Conservation (phyloP, 2,797 vertebrate species). For the Peromyscus aztecus region DNA sequence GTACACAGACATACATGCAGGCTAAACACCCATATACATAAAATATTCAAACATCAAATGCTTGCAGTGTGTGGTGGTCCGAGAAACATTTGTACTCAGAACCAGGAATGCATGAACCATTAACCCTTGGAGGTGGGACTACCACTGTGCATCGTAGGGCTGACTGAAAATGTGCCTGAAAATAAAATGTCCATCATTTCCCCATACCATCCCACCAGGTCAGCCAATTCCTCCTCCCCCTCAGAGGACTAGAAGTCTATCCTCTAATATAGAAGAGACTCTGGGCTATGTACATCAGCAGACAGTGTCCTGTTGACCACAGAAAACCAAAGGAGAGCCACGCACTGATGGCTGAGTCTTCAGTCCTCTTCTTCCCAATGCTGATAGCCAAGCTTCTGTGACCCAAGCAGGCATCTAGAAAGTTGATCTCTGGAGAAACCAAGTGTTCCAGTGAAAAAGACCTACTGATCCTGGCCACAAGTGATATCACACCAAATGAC, state of each 20-base stretch:
- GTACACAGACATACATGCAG: not conserved
- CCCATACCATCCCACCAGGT: not conserved
- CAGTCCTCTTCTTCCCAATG: too few species aligned
- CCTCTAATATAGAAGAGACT: not conserved
- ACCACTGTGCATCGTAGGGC: not conserved
- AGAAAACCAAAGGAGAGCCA: slow-evolving; percentile 15
- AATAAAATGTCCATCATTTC: slow-evolving; percentile 11
- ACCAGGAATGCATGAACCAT: not conserved
- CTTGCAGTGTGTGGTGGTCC: too few species aligned
- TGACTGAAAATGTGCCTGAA: not conserved
- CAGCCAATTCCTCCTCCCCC: not conserved
- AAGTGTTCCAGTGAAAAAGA: not conserved
- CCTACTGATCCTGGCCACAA: not conserved
- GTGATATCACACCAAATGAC: not conserved
- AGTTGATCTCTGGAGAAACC: not conserved
- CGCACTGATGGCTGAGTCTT: not conserved
- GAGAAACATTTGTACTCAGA: not conserved
- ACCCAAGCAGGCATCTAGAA: not conserved
- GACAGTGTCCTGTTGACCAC: not conserved
- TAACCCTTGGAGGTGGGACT: not conserved
- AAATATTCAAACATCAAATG: not conserved
- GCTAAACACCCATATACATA: not conserved
- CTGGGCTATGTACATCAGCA: not conserved
- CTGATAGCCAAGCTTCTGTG: not conserved
- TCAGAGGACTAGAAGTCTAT: not conserved